These are phyloP conservation scores for Misgurnus anguillicaudatus DNA, from an alignment of 2,113 vertebrate species.

Conservation along the genomic window DNA sequence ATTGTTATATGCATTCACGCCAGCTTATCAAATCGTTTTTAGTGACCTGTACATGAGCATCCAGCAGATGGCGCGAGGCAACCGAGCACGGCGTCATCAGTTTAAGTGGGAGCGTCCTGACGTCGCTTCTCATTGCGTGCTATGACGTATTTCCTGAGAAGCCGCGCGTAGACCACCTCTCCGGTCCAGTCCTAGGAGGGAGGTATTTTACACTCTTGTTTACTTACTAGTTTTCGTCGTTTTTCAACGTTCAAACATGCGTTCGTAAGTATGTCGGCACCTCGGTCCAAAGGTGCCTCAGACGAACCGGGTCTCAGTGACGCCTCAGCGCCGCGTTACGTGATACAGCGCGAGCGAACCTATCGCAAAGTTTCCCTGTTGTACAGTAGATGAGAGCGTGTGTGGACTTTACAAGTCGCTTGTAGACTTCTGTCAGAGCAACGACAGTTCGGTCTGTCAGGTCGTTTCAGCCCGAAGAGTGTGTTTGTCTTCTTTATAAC, in stretches of 20 bases:
- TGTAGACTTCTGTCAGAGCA: neutral
- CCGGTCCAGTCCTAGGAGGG: slow-evolving; percentile 62
- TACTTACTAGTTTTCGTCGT: slow-evolving; percentile 60
- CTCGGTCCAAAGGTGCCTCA: slow-evolving; percentile 10
- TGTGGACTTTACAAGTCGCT: slow-evolving; percentile 20
- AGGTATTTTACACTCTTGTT: slow-evolving; percentile 63
- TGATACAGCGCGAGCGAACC: slow-evolving; percentile 48
- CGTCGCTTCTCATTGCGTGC: slow-evolving; percentile 54
- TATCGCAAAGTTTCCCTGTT: slow-evolving; percentile 68
- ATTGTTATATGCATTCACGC: too few species aligned
- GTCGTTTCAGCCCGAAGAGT: neutral
- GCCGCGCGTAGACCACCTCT: slow-evolving; percentile 65
- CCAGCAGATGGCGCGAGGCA: slow-evolving; percentile 60
- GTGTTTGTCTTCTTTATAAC: neutral
- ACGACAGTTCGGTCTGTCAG: neutral
- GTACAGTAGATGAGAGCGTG: slow-evolving; percentile 35
- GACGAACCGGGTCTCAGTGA: slow-evolving; percentile 59
- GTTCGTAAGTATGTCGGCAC: slow-evolving; percentile 18
- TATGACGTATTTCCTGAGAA: slow-evolving; percentile 82
- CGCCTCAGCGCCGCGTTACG: slow-evolving; percentile 35
- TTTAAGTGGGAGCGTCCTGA: slow-evolving; percentile 42
- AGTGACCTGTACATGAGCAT: neutral
- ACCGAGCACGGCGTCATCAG: neutral
- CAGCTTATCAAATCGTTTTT: too few species aligned
- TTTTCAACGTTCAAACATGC: slow-evolving; percentile 25